Conservation (phyloP, 2,888 invertebrate species). For the Sinopyrophorus schimmeli region DNA sequence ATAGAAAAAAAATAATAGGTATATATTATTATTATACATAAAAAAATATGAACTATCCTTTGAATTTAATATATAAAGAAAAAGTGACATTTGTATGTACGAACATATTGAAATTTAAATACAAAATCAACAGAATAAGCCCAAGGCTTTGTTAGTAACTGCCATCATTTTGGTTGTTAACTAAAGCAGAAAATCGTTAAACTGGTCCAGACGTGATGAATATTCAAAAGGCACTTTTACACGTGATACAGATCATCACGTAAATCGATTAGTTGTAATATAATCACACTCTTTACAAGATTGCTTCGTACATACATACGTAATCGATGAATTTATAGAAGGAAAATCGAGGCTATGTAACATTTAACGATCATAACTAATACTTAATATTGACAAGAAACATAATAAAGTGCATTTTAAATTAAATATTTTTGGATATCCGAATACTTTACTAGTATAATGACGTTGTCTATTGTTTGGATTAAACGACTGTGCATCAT, state of each 20-base stretch:
- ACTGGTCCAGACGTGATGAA: conserved; percentile 25
- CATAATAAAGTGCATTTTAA: conserved; percentile 35
- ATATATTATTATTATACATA: too few relatives aligned
- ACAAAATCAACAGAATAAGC: too few relatives aligned
- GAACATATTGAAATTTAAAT: too few relatives aligned
- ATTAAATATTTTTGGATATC: conserved; percentile 38
- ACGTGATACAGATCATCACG: conserved; percentile 23
- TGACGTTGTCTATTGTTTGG: conserved; percentile 35
- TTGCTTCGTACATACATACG: too few relatives aligned
- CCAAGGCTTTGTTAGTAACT: too few relatives aligned
- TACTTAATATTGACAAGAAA: conserved; percentile 36
- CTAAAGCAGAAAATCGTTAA: conserved; percentile 21
- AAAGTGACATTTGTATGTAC: too few relatives aligned
- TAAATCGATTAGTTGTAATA: conserved; percentile 26
- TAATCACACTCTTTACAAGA: conserved; percentile 3
- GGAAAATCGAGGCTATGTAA: conserved; percentile 32
- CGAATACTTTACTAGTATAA: conserved; percentile 18
- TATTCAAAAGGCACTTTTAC: conserved; percentile 20
- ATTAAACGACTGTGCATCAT: conserved; percentile 27
- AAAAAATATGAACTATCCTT: too few relatives aligned
- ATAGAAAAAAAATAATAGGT: too few relatives aligned
- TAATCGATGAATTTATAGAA: conserved; percentile 16
- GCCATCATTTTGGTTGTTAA: conserved; percentile 14
- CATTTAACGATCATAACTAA: conserved; percentile 36
- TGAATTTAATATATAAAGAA: too few relatives aligned